A percentile compares a stretch with the other conserved stretches of the same genome.
Conservation (phyloP, 2,888 invertebrate genomes). For the Ophioninae sp. region DNA sequence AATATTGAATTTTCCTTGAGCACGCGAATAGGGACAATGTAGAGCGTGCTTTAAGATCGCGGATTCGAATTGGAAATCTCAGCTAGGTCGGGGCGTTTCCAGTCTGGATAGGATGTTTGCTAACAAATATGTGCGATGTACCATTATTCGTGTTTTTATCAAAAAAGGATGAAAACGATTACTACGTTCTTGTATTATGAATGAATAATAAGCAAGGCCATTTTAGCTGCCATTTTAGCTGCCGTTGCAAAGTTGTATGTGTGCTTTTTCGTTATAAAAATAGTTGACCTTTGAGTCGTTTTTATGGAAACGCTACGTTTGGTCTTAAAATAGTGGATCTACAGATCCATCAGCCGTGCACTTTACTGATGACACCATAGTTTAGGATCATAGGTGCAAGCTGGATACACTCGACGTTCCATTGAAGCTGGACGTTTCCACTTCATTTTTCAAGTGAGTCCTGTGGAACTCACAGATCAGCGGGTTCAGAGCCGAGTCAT, state of each 20-base stretch:
- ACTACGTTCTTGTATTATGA: too few species aligned
- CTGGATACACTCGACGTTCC: conserved; percentile 5
- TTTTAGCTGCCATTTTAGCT: too few species aligned
- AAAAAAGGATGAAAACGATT: too few species aligned
- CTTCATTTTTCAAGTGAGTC: neutral
- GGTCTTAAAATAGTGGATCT: neutral
- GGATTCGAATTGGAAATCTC: conserved; percentile 27
- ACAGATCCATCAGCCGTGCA: neutral
- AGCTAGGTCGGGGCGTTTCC: conserved; percentile 5
- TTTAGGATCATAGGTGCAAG: neutral
- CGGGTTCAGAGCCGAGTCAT: conserved; percentile 1
- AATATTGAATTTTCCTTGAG: conserved; percentile 46
- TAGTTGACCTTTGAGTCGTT: neutral
- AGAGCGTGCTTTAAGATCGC: conserved; percentile 16
- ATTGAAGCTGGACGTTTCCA: neutral
- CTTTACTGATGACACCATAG: conserved; percentile 21
- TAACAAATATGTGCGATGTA: neutral
- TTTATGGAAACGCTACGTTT: neutral
- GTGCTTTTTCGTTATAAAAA: neutral
- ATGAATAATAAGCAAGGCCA: too few species aligned
- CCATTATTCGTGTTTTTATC: neutral
- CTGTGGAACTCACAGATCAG: neutral
- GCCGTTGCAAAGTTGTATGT: too few species aligned
- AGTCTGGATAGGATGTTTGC: conserved; percentile 7
- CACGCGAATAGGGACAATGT: conserved; percentile 42